Base-by-base conservation (phyloP, 1,140 invertebrate species). In the Chymomyza costata region DNA sequence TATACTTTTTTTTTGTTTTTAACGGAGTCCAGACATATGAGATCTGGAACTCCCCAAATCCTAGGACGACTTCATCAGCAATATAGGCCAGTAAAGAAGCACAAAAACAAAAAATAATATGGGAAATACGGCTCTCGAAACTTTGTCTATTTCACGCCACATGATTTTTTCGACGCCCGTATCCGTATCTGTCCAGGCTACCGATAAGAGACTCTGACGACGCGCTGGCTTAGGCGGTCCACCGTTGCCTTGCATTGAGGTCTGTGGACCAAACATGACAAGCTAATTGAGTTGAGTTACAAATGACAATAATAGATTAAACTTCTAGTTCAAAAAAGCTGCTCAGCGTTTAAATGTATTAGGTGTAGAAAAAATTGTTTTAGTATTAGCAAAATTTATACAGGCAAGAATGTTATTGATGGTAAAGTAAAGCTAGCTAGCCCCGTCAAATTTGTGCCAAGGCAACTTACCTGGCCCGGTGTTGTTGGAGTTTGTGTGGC, bases 41-140 rank as follows among this genome's bases (percentile, higher is more conserved):
- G 51, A 50, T 78, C 82, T 84, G 78, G 82, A 82, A 60, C 82
- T 84, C 82, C 82, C 67, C 52, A 84, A 83, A 64, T 84, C 82
- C 82, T 85, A 85, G 76, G 83, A 83, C 32, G 89, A 92, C 69
- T 92, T 92, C 19, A 92, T 85, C 6, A 93, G 82, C 15, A 93
- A 83, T 37, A 92, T 90, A 1, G 91, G 91, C 92, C 92, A 93
- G 85, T 93, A 93, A 55, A 93, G 83, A 1, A 91, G 86, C n/a
- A 91, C 88, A 82, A 93, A 93, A 6, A 93, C 84, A 28, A 93
- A 87, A 83, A 93, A 94, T 3, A 93, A 78, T 5, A 88, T 87
- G n/a, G 92, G 92, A 80, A 94, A 94, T 3, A 93, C 88, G 18
- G 92, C 88, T 28, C 92, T 87, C 2, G 90, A 91, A 0, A 90